Base-by-base conservation (phyloP, 1,140 invertebrate genomes). In the Globodera rostochiensis region DNA sequence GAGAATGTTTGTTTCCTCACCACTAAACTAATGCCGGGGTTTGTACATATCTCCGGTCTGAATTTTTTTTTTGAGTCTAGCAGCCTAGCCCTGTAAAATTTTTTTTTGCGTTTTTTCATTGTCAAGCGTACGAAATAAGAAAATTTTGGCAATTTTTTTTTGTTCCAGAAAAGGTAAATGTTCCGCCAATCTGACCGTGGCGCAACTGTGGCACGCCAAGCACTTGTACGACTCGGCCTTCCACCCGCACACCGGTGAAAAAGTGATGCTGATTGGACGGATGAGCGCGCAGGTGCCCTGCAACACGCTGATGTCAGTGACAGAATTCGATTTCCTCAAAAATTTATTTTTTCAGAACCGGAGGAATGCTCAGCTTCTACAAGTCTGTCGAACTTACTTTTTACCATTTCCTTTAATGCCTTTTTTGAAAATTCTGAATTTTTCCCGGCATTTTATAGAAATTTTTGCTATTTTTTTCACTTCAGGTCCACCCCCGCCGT, bases 251-350 rank as follows among this genome's bases (percentile, higher is more conserved):
- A 36, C 36, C 36, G 36, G 36, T 36, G 36, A 36, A 36, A 36
- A 36, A 36, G 36, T 36, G 36, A 36, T 36, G 36, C 36, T 36
- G 36, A 36, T 36, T 1, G 36, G 36, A 36, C 92, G 97, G 86
- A 99, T 99, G 97, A 97, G 96, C 46, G 97, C 97, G 88, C 97
- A 99, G 91, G 95, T 98, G 73, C 97, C 97, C 0, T 95, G 96
- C 84, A 97, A 97, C 84, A 98, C 98, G 36, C 36, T 36, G 36
- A 36, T 36, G 36, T 36, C 36, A 36, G 36, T 36, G 36, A 36
- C 36, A 36, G 36, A 36, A 36, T 36, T 1, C 2, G 36, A 36
- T 36, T 36, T 36, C 2, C 2, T 36, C 36, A 36, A 36, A 36
- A 36, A 36, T 25, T 25, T 25, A 25, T 96, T 96, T 50, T 50